Percentiles rank a stretch among this genome's conserved stretches.
These are phyloP conservation scores for Sciaenops ocellatus DNA, from an alignment of 2,797 vertebrate species.

Conservation along the genomic window DNA sequence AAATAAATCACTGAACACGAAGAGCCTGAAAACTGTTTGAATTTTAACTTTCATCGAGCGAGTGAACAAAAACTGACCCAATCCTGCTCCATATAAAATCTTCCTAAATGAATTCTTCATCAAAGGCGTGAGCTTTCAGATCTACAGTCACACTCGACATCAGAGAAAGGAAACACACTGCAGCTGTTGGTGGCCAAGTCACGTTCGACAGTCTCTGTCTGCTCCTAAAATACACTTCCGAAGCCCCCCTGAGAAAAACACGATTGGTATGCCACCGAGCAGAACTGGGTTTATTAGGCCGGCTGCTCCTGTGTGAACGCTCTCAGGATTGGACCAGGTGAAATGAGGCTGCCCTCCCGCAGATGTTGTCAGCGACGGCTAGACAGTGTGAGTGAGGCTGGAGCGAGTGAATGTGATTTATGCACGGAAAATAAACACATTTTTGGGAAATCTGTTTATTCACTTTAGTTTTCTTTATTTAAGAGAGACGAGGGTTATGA, in stretches of 20 bases:
- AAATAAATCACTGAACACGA: not conserved
- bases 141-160: constrained; percentile 10
- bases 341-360: constrained; percentile 17
- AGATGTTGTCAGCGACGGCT: constrained; percentile 4
- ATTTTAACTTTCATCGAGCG: constrained; percentile 16
- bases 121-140: constrained; percentile 35
- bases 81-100: constrained; percentile 13
- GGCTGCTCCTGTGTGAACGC: constrained; percentile 15
- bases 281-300: constrained; percentile 26
- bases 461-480: too few relatives aligned
- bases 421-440: too few relatives aligned
- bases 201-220: constrained; percentile 38
- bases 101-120: constrained; percentile 38
- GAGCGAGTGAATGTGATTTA: too few relatives aligned
- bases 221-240: constrained; percentile 50
- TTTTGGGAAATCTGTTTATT: too few relatives aligned
- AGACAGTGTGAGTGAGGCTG: not conserved
- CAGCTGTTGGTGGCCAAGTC: constrained; percentile 51
- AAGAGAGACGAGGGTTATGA: too few relatives aligned
- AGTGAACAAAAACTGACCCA: constrained; percentile 26
- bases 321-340: constrained; percentile 29
- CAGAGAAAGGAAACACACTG: constrained; percentile 2
- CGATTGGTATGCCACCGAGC: constrained; percentile 32
- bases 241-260: constrained; percentile 18
- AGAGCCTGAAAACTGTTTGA: not conserved